Base-by-base conservation (phyloP, 2,888 invertebrate genomes). In the Ormia ochracea region DNA sequence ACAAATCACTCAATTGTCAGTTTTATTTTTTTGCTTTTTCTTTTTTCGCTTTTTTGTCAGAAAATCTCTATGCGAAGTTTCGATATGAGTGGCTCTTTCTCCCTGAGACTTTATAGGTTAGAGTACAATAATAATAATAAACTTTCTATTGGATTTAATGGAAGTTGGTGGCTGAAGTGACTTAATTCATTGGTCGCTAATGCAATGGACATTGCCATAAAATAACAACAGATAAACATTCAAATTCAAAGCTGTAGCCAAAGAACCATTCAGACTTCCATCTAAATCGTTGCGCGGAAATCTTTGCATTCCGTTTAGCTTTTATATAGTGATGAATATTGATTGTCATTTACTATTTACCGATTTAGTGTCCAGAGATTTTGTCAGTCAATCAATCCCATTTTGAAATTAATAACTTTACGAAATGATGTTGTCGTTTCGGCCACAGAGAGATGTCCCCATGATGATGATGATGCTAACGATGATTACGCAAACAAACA, bases 321-420 rank as follows among this genome's bases (percentile, higher is more conserved):
- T 43, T 43, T 58, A 38, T 26, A 23, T 59, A 65, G 65, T 65
- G 69, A 77, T 63, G 65, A 76, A 73, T 80, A 76, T 68, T 48
- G 76, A 19, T 56, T 80, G 80, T 80, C 80, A 80, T 76, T 80
- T 68, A 68, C 48, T 56, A 80, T 80, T 80, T 80, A 72, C 66
- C 80, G 80, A 80, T 80, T 80, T 80, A 80, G 80, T 82, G 81
- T 82, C 83, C 76, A 83, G 75, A 82, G 84, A 83, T 85, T 85
- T 85, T 85, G 85, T 85, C 85, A 85, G 85, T 85, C 85, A 83
- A 85, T 85, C 85, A 85, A 85, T 85, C 85, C 82, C 69, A 81
- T 84, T 84, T 82, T 82, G 81, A 84, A 85, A 85, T 85, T 85
- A 85, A 85, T 85, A 85, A 85, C 85, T 85, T 82, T 81, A 56